Conservation (phyloP, 2,113 vertebrate genomes). For the Canis aureus region DNA sequence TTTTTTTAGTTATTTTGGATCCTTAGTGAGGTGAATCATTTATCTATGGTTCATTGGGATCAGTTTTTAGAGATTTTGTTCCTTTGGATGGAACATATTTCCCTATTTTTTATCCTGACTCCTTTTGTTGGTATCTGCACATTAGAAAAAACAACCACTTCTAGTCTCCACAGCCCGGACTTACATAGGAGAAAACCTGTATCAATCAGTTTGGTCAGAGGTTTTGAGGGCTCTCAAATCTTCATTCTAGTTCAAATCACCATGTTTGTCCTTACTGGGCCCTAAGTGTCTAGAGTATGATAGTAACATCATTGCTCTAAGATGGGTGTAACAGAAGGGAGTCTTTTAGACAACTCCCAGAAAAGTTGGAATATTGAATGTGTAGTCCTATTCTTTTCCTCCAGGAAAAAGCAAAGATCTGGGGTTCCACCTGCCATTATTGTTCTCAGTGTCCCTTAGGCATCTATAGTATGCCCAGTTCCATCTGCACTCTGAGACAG, state of each 20-base stretch:
- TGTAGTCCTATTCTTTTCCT: neutral
- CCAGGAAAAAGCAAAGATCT: neutral
- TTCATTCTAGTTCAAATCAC: neutral
- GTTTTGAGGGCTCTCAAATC: neutral
- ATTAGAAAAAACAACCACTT: neutral
- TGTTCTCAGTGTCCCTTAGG: neutral
- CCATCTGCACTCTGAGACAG: neutral
- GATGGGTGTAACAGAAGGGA: neutral
- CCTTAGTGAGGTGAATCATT: neutral
- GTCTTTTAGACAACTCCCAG: neutral
- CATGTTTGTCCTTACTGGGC: neutral
- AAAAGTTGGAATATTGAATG: neutral
- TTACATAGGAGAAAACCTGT: neutral
- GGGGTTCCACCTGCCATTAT: neutral
- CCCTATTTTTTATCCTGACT: neutral
- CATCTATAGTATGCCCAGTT: neutral
- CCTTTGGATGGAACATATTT: neutral
- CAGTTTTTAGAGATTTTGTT: neutral
- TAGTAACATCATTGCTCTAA: neutral
- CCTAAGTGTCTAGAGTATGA: neutral
- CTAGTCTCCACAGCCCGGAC: neutral
- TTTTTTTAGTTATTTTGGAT: neutral
- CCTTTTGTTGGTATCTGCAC: neutral
- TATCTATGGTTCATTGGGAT: neutral
- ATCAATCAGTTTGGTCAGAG: neutral